Evolutionary conservation across 2,113 vertebrate species (phyloP).

Genomic region (Neoarius graeffei): DNA sequence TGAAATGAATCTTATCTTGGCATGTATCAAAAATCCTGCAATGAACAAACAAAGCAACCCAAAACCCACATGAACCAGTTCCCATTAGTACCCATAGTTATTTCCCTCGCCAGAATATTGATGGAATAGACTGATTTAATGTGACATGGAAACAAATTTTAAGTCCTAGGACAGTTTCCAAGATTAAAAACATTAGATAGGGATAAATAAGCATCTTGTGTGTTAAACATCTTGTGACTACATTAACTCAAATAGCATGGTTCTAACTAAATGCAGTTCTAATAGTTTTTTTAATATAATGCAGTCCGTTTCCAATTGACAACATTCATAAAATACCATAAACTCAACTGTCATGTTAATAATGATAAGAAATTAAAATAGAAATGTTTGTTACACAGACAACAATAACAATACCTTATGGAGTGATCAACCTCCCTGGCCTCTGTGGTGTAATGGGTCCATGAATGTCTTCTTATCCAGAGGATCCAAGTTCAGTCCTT

Average conservation of each 20-base stretch:
- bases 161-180: neutral
- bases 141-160: neutral
- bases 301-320: too few species aligned
- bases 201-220: neutral
- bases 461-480: too few species aligned
- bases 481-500: too few species aligned
- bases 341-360: too few species aligned
- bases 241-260: neutral
- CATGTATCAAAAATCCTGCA: neutral
- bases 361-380: too few species aligned
- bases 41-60: constrained; percentile 4
- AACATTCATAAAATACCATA: too few species aligned
- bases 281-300: neutral
- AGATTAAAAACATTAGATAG: neutral
- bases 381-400: too few species aligned
- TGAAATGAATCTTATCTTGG: neutral
- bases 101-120: neutral
- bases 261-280: neutral
- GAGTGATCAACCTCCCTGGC: too few species aligned
- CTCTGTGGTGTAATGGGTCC: too few species aligned
- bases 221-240: neutral
- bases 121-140: neutral
- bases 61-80: neutral
- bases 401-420: too few species aligned
- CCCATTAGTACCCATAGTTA: neutral